Base-by-base conservation (phyloP, 2,113 vertebrate genomes). In the Coregonus clupeaformis region DNA sequence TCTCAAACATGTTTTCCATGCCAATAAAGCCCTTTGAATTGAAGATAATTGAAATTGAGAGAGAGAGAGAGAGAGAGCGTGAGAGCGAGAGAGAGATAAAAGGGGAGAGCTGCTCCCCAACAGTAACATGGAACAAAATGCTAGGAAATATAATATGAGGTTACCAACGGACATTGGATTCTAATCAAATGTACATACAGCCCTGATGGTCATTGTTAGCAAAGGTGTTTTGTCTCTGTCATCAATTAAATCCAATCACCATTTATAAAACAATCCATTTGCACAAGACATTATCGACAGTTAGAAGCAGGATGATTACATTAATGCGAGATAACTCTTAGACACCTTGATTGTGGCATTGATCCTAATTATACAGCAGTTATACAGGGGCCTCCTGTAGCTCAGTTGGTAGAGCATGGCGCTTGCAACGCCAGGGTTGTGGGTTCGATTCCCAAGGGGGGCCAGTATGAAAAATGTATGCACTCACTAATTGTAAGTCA, bases 281-380 rank as follows among this genome's bases (percentile, higher is more conserved):
- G n/a, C 75, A 80, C 12, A 30, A 30, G 70, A 55, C 74, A 57
- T 27, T 27, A 52, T 68, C 77, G 71, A 77, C 60, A 68, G 67
- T 49, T 68, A 68, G 57, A 77, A 68, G 75, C 65, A 76, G 69
- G 36, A 66, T 2, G 36, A 42, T 42, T 42, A 42, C 2, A 42
- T 67, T 32, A 55, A 71, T 82, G 76, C 84, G 69, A 85, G 82
- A 85, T 83, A 76, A 81, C 66, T 67, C 72, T 74, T 85, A 82
- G 69, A 62, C 59, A 69, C 60, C 80, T 74, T 24, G 57, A 78
- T 71, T 68, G 27, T 25, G 68, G 29, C 11, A 65, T 74, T 55
- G 78, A 82, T 82, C 73, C 42, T 72, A 77, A 74, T 68, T 83
- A 47, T 27, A 76, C 74, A 59, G 69, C 52, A 60, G 72, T 3